Evolutionary conservation across 2,888 invertebrate genomes (phyloP), one percentile per base, ranked within the genome.

Genomic region (Stratiomys singularior): DNA sequence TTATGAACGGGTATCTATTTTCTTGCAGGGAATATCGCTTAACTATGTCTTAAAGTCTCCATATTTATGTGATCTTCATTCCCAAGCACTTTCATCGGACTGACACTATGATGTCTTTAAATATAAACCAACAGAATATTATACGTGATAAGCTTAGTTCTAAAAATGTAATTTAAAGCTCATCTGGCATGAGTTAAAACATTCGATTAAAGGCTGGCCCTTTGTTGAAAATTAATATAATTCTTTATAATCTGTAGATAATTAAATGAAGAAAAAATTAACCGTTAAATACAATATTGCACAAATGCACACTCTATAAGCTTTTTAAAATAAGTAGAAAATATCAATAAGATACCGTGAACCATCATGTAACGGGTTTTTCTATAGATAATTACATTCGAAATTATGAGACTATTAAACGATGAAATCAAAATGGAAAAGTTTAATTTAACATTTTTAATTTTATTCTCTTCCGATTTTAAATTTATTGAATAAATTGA

Each of bases 171-270:
- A 28, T 11, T 30, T 71, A 1, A 64, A 77, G 47, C 79, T 79
- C 79, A 79, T 79, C 79, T 77, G 79, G 79, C 44, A 79, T 79
- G 79, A 79, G 79, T 63, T 23, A 13, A 58, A 7, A 60, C 21
- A n/a, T 44, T 79, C 44, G 28, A 28, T n/a, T 47, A 67, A 79
- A 79, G 79, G 79, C 79, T 69, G 79, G 79, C 56, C 79, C 79
- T 79, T 77, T 74, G 66, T 64, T 63, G 47, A 28, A 28, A 76
- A 27, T 74, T 44, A 58, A 11, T 37, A 69, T 76, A 64, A 67
- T 67, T 67, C 58, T 74, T 74, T 74, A 60, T 58, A 74, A 58
- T 60, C 25, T 47, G 69, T 69, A 69, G 69, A 47, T 69, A 69
- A 69, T 15, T 74, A 37, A 13, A 74, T 2, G 21, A 9, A 60